Evolutionary conservation across 2,113 vertebrate species (phyloP).

Genomic region (Percopsis transmontana): DNA sequence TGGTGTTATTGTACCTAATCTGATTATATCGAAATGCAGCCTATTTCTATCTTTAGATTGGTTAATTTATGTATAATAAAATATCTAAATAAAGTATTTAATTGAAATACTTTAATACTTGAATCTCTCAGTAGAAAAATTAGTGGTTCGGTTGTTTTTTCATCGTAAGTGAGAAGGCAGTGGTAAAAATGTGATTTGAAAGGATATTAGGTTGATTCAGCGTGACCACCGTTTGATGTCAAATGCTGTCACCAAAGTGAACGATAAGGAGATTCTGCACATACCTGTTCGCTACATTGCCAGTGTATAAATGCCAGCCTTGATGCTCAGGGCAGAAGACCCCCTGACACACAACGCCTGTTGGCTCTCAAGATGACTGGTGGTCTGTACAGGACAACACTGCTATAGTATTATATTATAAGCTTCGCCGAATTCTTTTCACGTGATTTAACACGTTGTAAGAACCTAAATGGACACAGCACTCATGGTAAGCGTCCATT

Average conservation of each 20-base stretch:
- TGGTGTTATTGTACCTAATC: too few species aligned
- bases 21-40: background rate
- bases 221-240: constrained; percentile 74
- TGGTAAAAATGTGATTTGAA: constrained; percentile 57
- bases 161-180: constrained; percentile 40
- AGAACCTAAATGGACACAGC: constrained; percentile 40
- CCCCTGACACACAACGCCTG: constrained; percentile 19
- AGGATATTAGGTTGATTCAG: constrained; percentile 48
- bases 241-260: constrained; percentile 71
- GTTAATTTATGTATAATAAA: constrained; percentile 1
- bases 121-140: constrained; percentile 8
- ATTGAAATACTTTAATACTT: constrained; percentile 41
- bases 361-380: constrained; percentile 36
- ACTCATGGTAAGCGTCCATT: constrained; percentile 56
- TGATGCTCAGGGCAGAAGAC: constrained; percentile 22
- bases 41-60: background rate
- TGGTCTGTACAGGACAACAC: background rate
- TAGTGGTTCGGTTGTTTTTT: constrained; percentile 32
- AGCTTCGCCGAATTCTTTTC: background rate
- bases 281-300: constrained; percentile 67
- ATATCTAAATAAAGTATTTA: constrained; percentile 8
- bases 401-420: background rate
- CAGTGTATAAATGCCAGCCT: constrained; percentile 69
- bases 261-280: constrained; percentile 82
- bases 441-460: background rate